Conservation (phyloP, 1,140 invertebrate species). For the Callitettix versicolor region DNA sequence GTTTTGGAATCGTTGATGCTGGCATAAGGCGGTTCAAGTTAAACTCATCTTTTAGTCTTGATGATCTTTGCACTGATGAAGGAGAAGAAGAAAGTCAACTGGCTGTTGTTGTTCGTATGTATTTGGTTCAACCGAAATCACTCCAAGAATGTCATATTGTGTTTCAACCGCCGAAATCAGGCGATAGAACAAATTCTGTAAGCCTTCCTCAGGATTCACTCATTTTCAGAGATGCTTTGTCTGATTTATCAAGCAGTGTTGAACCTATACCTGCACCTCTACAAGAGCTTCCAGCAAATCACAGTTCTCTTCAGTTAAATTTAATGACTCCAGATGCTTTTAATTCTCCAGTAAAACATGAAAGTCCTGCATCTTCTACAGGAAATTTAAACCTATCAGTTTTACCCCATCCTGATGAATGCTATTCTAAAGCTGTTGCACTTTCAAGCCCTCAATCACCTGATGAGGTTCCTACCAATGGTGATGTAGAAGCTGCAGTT, state of each 20-base stretch:
- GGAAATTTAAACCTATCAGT: background rate
- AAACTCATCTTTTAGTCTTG: slow-evolving; percentile 14
- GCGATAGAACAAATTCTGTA: slow-evolving; percentile 1
- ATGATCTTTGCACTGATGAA: slow-evolving; percentile 27
- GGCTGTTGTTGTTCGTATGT: slow-evolving; percentile 55
- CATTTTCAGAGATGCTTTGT: background rate
- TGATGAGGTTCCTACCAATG: background rate
- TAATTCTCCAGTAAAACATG: slow-evolving; percentile 42
- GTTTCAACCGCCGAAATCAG: slow-evolving; percentile 46
- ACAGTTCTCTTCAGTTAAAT: slow-evolving; percentile 33
- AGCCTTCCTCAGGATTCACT: background rate
- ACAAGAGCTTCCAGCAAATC: slow-evolving; percentile 2
- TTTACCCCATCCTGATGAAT: background rate
- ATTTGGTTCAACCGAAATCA: slow-evolving; percentile 78
- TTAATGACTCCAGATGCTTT: slow-evolving; percentile 85
- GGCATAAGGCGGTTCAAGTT: slow-evolving; percentile 35
- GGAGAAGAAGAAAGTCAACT: slow-evolving; percentile 33
- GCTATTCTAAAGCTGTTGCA: background rate
- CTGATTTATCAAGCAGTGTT: background rate
- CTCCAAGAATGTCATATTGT: slow-evolving; percentile 75
- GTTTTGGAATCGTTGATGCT: slow-evolving; percentile 78
- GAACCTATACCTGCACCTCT: background rate
- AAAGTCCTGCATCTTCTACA: slow-evolving; percentile 1
- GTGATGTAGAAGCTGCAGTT: background rate
- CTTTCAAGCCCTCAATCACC: background rate